These are phyloP conservation scores for Fabriciana adippe DNA, from an alignment of 2,888 invertebrate genomes.

Conservation along the genomic window DNA sequence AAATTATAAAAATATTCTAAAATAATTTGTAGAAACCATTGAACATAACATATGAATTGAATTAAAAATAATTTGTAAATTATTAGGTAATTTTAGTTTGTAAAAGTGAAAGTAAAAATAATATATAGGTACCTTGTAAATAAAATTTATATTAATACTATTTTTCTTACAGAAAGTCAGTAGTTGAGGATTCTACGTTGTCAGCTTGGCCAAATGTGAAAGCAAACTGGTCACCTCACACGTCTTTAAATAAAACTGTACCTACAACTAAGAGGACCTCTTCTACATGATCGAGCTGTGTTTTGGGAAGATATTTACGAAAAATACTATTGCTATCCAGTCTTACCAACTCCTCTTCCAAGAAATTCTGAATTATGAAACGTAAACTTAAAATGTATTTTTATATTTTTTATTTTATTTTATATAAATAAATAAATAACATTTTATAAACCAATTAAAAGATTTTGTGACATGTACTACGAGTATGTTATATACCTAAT, in stretches of 20 bases:
- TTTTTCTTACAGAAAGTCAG: conserved; percentile 42
- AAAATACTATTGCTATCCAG: conserved; percentile 48
- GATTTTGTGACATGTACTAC: too few relatives aligned
- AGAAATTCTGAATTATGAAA: too few relatives aligned
- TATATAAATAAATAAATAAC: too few relatives aligned
- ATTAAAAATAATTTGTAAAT: background rate
- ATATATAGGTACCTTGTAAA: background rate
- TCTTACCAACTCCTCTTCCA: conserved; percentile 38
- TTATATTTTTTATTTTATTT: too few relatives aligned
- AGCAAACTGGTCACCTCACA: conserved; percentile 45
- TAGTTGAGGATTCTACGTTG: conserved; percentile 40
- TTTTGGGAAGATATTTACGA: conserved; percentile 56
- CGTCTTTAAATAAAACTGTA: conserved; percentile 48
- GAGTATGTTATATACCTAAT: too few relatives aligned
- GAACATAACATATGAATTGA: too few relatives aligned
- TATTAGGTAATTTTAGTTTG: background rate
- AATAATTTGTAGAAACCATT: too few relatives aligned
- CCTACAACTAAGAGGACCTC: conserved; percentile 43
- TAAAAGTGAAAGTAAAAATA: background rate
- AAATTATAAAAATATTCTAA: background rate
- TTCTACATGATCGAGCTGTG: conserved; percentile 41
- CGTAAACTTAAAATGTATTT: too few relatives aligned
- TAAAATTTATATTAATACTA: background rate
- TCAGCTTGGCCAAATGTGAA: conserved; percentile 52
- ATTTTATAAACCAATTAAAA: too few relatives aligned